Base-by-base conservation (phyloP, 1,140 invertebrate species). In the Campoletis sonorensis region DNA sequence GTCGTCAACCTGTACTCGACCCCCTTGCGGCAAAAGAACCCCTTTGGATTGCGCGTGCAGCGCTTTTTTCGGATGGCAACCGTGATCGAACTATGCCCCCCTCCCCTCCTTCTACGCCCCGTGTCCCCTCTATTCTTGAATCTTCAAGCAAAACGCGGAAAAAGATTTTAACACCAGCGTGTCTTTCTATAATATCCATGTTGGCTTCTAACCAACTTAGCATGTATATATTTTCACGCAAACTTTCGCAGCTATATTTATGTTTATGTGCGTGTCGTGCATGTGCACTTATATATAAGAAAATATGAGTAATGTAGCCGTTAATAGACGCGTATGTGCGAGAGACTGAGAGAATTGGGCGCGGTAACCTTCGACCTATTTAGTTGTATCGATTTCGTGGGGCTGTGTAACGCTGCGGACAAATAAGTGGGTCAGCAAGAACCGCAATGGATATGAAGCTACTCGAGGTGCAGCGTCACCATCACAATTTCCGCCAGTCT, bases 401-500 rank as follows among this genome's bases (percentile, higher is more conserved):
- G 16, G 26, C n/a, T 33, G 8, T 79, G 45, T 27, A 21, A 21
- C 18, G 67, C 58, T 40, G 54, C 51, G 21, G 33, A 10, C 10
- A 78, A 61, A 79, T 26, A 64, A 79, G 40, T 75, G 45, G 72
- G 72, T 75, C 72, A 75, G 45, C 49, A 54, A 75, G 72, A 72
- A 72, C 70, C 70, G 70, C 70, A 72, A 72, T 72, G 45, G 10
- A 70, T 30, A 70, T 18, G 49, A 54, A 75, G 68, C 68, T 40
- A 73, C 23, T 73, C 40, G 37, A 40, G 40, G n/a, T 40, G 21
- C 71, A 40, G 71, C 37, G 37, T 73, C 71, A 75, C 80, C 72
- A 7, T 23, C 27, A 71, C 54, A 54, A 76, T 76, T 80, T 77
- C 72, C 80, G 80, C 80, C 80, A 77, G 58, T 73, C 45, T n/a